Evolutionary conservation across 1,140 invertebrate species (phyloP), one percentile per base, ranked within the genome.

Genomic region (Gryllus bimaculatus): DNA sequence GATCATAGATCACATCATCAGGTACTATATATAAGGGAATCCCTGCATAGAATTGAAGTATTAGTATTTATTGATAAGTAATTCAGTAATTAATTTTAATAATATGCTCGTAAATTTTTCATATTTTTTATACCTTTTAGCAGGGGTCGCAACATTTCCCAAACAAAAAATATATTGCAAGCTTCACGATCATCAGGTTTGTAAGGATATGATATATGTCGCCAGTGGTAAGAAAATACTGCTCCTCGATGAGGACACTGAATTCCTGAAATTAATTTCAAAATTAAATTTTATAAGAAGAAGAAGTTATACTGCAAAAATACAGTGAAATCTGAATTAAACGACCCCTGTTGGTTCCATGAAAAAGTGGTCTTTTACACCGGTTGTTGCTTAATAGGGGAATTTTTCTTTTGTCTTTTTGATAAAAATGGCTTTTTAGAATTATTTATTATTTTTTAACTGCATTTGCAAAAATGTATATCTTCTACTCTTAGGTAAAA

Each of bases 151-250:
- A 83, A 66, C 82, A 83, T 83, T 81, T 83, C 83, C 83, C 83
- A 83, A 8, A 83, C 82, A 48, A 83, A 83, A 79, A 83, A 83
- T 54, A 83, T 80, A 81, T 83, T 83, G 78, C 83, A 83, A 12
- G 83, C 83, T 80, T 83, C 83, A 74, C 82, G 76, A 20, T 83
- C 83, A 76, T 82, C 79, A 0, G 81, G 77, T n/a, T 78, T 76
- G 73, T 83, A 83, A 15, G 83, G 83, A 80, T 82, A 83, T 8
- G 83, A 82, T 21, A 80, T 75, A 78, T 83, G 82, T 73, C 82
- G 78, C 82, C 82, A 83, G 73, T 80, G 79, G 75, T 82, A 83
- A 10, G 82, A 82, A 79, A 83, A 83, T 10, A 83, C 82, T 73
- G 83, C 81, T 8, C 82, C 82, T 21, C 83, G 80, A 78, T 83